Percentiles rank a stretch among this genome's conserved stretches.
Evolutionary conservation across 2,797 vertebrate genomes (phyloP).

Genomic region (Coccyzus lansbergi): DNA sequence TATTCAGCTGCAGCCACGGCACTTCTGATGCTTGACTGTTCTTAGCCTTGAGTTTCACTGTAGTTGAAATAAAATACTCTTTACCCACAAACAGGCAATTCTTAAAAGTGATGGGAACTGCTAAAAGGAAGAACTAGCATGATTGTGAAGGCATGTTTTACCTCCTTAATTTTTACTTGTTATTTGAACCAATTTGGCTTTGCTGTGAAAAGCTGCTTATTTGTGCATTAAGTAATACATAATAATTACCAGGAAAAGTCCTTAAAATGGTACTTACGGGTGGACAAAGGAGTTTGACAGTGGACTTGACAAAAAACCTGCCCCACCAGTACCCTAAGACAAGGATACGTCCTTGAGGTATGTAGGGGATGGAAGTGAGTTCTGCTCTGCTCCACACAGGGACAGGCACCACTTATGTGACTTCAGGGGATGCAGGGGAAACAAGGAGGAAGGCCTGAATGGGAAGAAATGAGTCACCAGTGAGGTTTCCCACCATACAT

Average conservation of each 20-base stretch:
- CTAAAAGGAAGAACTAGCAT: background rate
- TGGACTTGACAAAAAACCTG: fast-evolving
- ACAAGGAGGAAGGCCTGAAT: fast-evolving
- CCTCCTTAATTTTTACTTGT: background rate
- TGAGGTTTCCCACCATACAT: fast-evolving
- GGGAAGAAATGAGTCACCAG: fast-evolving
- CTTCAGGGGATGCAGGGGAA: background rate
- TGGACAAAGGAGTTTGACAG: fast-evolving
- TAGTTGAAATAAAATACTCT: background rate
- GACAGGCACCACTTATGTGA: too few relatives aligned
- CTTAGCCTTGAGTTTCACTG: background rate
- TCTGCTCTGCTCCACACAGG: too few relatives aligned
- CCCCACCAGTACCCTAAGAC: background rate
- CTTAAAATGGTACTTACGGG: background rate
- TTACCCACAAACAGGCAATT: background rate
- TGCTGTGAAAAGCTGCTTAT: background rate
- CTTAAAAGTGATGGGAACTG: background rate
- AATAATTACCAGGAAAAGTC: background rate
- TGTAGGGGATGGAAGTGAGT: fast-evolving
- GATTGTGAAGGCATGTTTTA: background rate
- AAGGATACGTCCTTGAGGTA: too few relatives aligned
- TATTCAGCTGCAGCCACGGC: background rate
- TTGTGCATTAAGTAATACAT: background rate
- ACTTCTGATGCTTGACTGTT: background rate
- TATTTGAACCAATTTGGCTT: background rate